phyloP scores from a whole-genome alignment of 2,888 invertebrate species.

The Caradrina kadenii region DNA sequence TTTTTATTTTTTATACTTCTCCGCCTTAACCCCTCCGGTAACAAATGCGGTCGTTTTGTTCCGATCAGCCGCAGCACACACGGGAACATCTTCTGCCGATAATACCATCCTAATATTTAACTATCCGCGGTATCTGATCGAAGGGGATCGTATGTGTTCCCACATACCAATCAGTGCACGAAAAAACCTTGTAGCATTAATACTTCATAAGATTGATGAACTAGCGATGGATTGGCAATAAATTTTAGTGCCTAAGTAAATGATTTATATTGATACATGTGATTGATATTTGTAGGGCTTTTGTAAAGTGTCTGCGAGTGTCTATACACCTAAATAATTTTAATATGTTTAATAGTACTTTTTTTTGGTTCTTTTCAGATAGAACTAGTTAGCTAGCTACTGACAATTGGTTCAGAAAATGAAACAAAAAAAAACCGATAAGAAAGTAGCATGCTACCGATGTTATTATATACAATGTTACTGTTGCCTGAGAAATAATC shows the following conservation, averaged over 20 bases:
- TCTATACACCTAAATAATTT: too few species aligned
- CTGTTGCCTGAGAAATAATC: background rate
- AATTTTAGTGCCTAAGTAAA: background rate
- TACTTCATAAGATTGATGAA: background rate
- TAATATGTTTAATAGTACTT: too few species aligned
- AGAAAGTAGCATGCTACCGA: background rate
- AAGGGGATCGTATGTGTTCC: conserved; percentile 9
- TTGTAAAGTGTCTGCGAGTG: background rate
- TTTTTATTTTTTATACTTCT: conserved; percentile 1
- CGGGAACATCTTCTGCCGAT: conserved; percentile 26
- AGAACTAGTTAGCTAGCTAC: too few species aligned
- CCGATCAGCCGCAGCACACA: conserved; percentile 25
- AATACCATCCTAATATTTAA: conserved; percentile 28
- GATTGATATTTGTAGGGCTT: conserved; percentile 4
- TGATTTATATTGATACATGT: conserved; percentile 1
- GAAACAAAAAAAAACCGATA: background rate
- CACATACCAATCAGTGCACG: background rate
- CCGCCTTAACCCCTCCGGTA: conserved; percentile 44
- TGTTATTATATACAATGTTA: background rate
- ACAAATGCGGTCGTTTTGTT: conserved; percentile 51
- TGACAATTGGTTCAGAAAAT: too few species aligned
- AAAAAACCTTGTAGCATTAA: background rate
- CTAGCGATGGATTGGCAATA: conserved; percentile 2
- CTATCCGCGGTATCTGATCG: conserved; percentile 27
- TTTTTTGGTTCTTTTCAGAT: too few species aligned